These are phyloP conservation scores for Drosophila sucinea DNA, from an alignment of 1,140 invertebrate genomes.

Conservation along the genomic window DNA sequence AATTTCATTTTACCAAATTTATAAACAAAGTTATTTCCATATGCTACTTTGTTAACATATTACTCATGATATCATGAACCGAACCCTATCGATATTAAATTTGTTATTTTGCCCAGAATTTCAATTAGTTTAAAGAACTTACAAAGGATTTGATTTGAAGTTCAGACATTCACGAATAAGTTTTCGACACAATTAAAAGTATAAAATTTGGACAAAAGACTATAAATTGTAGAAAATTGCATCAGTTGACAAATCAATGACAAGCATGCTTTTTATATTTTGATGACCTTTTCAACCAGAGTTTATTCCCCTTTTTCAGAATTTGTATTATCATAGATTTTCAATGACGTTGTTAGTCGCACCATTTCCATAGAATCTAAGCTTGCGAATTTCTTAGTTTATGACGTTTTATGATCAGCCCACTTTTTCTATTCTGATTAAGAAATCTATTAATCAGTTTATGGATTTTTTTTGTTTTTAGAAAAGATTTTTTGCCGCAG, in stretches of 20 bases:
- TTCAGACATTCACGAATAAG: too few species aligned
- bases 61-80: too few species aligned
- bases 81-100: too few species aligned
- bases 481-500: neutral
- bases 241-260: neutral
- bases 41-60: too few species aligned
- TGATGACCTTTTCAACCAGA: neutral
- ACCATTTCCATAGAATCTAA: conserved; percentile 1
- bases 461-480: neutral
- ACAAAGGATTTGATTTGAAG: too few species aligned
- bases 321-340: neutral
- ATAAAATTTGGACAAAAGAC: too few species aligned
- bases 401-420: conserved; percentile 16
- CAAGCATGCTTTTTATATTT: neutral
- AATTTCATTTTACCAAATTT: too few species aligned
- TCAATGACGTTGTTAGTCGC: conserved; percentile 10
- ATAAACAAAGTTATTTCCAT: too few species aligned
- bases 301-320: conserved; percentile 8
- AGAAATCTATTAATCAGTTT: conserved; percentile 8
- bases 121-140: too few species aligned
- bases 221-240: too few species aligned
- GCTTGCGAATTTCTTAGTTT: neutral
- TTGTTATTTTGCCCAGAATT: too few species aligned
- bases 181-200: too few species aligned
- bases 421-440: conserved; percentile 15